Base-by-base conservation (phyloP, 2,797 vertebrate genomes). In the Trematomus bernacchii region DNA sequence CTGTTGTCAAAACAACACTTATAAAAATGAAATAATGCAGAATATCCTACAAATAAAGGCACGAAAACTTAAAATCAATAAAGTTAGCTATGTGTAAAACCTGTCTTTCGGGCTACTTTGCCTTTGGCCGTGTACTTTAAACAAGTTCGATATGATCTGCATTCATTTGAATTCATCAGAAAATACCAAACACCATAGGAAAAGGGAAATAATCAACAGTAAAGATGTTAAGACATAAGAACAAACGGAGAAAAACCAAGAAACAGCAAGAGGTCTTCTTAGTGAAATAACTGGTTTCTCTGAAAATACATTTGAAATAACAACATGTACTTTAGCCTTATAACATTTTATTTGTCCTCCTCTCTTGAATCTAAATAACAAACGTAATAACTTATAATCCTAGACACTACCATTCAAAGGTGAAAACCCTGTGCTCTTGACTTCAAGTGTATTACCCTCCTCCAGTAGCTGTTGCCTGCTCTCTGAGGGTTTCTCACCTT, bases 401-500 rank as follows among this genome's bases (percentile, higher is more conserved):
- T 21, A 19, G 3, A 8, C 8, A 7, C 0, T 12, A 37, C 16
- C 50, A 27, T 16, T 64, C n/a, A 63, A 47, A 50, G 3, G 8
- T 1, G 61, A 16, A 53, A 40, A 42, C 33, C 33, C 33, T 37
- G 33, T 37, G 33, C 6, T 64, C n/a, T 23, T 40, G 0, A 30
- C 12, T 52, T 14, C 13, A 42, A 23, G 19, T 37, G 44, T n/a
- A 10, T 30, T 42, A 0, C 3, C 15, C 40, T 33, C 5, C 16
- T 58, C 11, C 2, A 50, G 50, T 0, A 14, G 27, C 3, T 27
- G 58, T 14, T 37, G 37, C 51, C 30, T 27, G 33, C 43, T 37
- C n/a, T 11, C 30, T 42, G 52, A 30, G 1, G 55, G 33, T 13
- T n/a, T 61, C 95, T 93, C 80, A 99, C 98, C 97, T 99, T 99